phyloP scores from a whole-genome alignment of 2,888 invertebrate genomes.

The Rhagophthalmus giganteus region DNA sequence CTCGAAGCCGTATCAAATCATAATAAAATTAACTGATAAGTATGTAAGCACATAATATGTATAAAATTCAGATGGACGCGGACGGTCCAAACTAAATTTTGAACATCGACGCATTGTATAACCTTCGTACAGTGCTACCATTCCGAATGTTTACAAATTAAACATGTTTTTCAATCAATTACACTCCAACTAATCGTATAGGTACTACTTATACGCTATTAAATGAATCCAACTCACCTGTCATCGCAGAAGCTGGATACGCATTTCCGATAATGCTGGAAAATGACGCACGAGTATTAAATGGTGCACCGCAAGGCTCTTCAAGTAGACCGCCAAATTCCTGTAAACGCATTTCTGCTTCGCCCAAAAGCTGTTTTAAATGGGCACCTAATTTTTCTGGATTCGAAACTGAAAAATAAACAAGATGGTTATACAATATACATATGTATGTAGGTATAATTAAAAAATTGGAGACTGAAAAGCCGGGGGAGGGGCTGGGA shows the following conservation, averaged over 20 bases:
- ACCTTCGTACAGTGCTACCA: slow-evolving; percentile 11
- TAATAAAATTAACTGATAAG: no score
- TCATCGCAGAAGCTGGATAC: slow-evolving; percentile 52
- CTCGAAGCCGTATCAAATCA: no score
- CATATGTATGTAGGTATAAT: no score
- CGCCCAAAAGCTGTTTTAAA: slow-evolving; percentile 73
- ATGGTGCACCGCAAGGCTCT: slow-evolving; percentile 55
- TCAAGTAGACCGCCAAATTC: slow-evolving; percentile 67
- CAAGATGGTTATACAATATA: slow-evolving; percentile 2
- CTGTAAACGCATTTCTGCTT: slow-evolving; percentile 82
- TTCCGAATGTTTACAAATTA: slow-evolving; percentile 3
- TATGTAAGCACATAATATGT: no score
- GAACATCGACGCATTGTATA: slow-evolving; percentile 12
- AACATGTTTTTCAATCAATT: neutral
- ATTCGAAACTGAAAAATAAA: slow-evolving; percentile 62
- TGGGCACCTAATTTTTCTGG: slow-evolving; percentile 77
- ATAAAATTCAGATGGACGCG: slow-evolving; percentile 13
- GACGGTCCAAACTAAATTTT: slow-evolving; percentile 13
- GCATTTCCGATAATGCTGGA: slow-evolving; percentile 61
- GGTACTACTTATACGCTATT: no score
- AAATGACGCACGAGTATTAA: slow-evolving; percentile 60
- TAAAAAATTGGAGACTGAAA: slow-evolving; percentile 2
- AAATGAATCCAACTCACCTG: slow-evolving; percentile 41
- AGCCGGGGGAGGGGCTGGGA: no score
- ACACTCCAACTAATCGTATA: neutral